These are phyloP conservation scores for Benthosema pterotum DNA, from an alignment of 2,797 vertebrate genomes.

Conservation along the genomic window DNA sequence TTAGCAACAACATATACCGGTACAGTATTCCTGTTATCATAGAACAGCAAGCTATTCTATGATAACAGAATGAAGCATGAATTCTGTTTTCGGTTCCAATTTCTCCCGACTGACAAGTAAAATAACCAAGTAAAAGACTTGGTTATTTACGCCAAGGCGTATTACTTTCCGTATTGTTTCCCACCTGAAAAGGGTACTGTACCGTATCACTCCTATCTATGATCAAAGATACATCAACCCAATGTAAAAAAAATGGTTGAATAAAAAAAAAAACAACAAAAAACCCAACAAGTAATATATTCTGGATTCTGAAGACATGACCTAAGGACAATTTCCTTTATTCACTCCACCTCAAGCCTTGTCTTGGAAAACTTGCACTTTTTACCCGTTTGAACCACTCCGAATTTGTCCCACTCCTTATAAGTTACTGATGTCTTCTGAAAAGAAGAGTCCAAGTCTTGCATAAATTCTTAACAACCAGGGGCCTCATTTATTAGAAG, in stretches of 20 bases:
- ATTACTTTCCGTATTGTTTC: neutral
- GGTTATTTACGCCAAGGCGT: neutral
- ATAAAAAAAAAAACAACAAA: too few species aligned
- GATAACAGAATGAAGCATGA: constrained; percentile 26
- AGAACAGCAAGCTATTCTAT: neutral
- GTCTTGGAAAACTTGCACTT: constrained; percentile 61
- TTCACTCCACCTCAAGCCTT: constrained; percentile 25
- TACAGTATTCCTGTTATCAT: too few species aligned
- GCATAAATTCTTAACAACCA: constrained; percentile 33
- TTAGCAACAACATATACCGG: neutral
- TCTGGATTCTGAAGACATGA: neutral
- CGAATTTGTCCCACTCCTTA: constrained; percentile 35
- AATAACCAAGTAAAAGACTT: too few species aligned
- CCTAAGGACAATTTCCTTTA: constrained; percentile 3
- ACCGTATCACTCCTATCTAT: constrained; percentile 6
- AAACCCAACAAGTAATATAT: too few species aligned
- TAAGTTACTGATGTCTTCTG: constrained; percentile 38
- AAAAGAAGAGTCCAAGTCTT: constrained; percentile 8
- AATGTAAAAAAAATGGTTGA: constrained; percentile 2
- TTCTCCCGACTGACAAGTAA: neutral
- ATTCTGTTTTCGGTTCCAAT: constrained; percentile 20
- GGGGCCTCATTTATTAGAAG: constrained; percentile 37
- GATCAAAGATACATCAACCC: neutral
- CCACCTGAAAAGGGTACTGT: constrained; percentile 3
- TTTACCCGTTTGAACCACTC: constrained; percentile 46